These are phyloP conservation scores for Antheraea pernyi DNA, from an alignment of 1,140 invertebrate species.

Conservation along the genomic window DNA sequence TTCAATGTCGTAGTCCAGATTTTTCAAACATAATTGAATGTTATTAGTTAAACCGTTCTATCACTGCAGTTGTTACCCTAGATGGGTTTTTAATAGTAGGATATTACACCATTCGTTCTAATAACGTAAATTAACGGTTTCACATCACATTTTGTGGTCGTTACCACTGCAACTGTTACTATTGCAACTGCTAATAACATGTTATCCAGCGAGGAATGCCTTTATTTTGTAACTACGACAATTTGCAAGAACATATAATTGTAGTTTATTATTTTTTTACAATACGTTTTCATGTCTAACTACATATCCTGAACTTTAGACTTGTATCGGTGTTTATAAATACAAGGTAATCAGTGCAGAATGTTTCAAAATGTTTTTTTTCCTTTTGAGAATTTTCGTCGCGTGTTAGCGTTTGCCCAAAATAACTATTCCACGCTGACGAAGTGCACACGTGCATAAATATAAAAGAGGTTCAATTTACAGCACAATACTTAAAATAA, in stretches of 20 bases:
- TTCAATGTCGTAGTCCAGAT: too few species aligned
- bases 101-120: constrained; percentile 1
- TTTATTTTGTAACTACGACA: constrained; percentile 12
- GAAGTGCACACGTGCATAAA: too few species aligned
- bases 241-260: background rate
- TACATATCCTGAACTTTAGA: too few species aligned
- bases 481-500: too few species aligned
- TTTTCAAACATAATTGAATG: background rate
- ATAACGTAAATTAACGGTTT: constrained; percentile 9
- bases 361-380: too few species aligned
- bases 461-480: too few species aligned
- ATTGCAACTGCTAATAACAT: constrained; percentile 15
- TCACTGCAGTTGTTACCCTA: background rate
- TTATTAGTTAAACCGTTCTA: background rate
- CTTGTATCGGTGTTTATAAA: too few species aligned
- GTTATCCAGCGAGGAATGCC: constrained; percentile 7
- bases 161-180: background rate
- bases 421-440: too few species aligned
- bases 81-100: constrained; percentile 7
- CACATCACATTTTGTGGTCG: background rate
- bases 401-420: too few species aligned
- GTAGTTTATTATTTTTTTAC: background rate
- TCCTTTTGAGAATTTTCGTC: too few species aligned
- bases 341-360: too few species aligned
- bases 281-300: too few species aligned